phyloP scores from a whole-genome alignment of 2,797 vertebrate genomes.

The Pteropus rufus region DNA sequence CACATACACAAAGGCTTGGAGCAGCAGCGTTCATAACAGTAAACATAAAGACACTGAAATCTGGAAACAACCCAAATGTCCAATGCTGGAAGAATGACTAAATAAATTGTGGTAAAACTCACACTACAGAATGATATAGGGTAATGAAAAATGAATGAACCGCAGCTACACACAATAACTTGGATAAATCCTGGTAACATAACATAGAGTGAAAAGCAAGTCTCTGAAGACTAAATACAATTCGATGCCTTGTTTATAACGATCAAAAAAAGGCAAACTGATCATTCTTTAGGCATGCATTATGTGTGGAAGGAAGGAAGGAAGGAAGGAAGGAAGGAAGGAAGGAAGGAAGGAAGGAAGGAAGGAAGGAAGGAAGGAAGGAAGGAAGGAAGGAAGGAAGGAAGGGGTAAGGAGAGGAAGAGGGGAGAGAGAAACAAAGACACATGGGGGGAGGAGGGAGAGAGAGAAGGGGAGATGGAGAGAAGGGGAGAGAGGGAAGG shows the following conservation, averaged over 20 bases:
- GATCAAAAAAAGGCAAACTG: not conserved
- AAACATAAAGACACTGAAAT: not conserved
- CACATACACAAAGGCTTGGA: not conserved
- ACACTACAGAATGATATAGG: not conserved
- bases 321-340: not conserved
- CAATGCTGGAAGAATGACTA: not conserved
- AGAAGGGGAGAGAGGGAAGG: too few species aligned
- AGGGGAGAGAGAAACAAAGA: not conserved
- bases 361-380: not conserved
- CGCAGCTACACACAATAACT: not conserved
- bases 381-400: too few species aligned
- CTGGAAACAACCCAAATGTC: conserved; percentile 25
- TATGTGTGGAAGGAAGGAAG: not conserved
- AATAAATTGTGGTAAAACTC: not conserved
- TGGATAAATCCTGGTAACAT: not conserved
- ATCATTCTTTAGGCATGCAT: not conserved
- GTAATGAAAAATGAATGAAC: not conserved
- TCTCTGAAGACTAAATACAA: not conserved
- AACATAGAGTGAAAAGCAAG: not conserved
- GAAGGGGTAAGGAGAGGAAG: not conserved
- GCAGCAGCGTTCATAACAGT: not conserved
- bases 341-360: too few species aligned
- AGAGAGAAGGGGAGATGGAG: not conserved
- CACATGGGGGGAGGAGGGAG: too few species aligned
- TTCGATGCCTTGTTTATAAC: not conserved